phyloP scores from a whole-genome alignment of 1,140 invertebrate genomes.

The Magallana ariakensis region DNA sequence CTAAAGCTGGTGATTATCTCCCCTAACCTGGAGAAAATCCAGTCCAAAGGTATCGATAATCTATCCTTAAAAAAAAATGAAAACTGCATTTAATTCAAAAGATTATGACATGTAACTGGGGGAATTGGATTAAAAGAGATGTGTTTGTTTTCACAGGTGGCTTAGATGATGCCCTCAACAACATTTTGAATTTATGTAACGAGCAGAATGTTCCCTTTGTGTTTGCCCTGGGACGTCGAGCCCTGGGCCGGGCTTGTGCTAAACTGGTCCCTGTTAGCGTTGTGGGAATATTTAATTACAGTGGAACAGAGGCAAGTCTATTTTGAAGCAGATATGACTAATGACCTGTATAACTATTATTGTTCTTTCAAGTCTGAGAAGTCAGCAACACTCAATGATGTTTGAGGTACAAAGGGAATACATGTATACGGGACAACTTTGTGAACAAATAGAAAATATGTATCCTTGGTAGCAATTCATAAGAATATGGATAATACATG shows the following conservation, averaged over 20 bases:
- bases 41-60: slow-evolving; percentile 76
- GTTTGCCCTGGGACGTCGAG: slow-evolving; percentile 81
- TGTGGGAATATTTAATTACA: slow-evolving; percentile 83
- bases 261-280: slow-evolving; percentile 82
- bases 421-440: too few species aligned
- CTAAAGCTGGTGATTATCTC: slow-evolving; percentile 84
- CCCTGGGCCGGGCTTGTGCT: slow-evolving; percentile 81
- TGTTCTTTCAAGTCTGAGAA: too few species aligned
- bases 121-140: too few species aligned
- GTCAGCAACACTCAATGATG: too few species aligned
- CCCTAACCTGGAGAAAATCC: slow-evolving; percentile 81
- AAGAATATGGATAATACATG: too few species aligned
- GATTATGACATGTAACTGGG: too few species aligned
- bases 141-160: slow-evolving; percentile 73
- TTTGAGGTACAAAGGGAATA: too few species aligned
- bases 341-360: too few species aligned
- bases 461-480: too few species aligned
- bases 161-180: slow-evolving; percentile 80
- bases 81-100: background rate
- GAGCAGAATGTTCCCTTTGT: slow-evolving; percentile 81
- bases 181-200: slow-evolving; percentile 79
- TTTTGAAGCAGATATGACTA: too few species aligned
- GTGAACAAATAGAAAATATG: too few species aligned
- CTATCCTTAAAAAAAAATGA: background rate
- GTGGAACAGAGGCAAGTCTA: slow-evolving; percentile 83